These are phyloP conservation scores for Muscicapa adusta DNA, from an alignment of 2,113 vertebrate species.

Conservation along the genomic window DNA sequence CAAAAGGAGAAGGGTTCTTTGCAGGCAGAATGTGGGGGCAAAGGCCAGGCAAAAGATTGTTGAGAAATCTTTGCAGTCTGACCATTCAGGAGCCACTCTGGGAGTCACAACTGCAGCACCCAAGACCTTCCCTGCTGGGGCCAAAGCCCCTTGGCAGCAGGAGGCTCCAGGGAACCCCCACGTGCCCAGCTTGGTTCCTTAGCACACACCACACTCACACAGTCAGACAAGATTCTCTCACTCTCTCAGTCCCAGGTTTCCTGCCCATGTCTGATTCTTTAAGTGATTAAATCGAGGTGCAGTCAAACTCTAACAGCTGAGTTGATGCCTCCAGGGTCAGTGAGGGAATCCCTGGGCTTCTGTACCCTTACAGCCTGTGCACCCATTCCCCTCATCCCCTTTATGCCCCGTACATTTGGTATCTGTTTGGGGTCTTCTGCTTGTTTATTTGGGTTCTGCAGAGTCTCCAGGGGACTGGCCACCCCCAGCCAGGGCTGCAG, in stretches of 20 bases:
- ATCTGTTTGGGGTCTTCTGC: background rate
- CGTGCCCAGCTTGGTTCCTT: background rate
- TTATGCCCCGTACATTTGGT: too few relatives aligned
- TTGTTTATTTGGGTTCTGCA: background rate
- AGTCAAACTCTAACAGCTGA: background rate
- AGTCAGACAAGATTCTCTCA: background rate
- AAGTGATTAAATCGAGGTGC: background rate
- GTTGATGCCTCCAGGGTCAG: background rate
- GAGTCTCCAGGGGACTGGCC: background rate
- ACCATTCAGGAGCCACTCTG: background rate
- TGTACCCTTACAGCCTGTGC: background rate
- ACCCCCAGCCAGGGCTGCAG: background rate
- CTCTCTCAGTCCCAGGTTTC: background rate
- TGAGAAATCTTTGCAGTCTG: background rate
- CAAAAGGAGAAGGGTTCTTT: background rate
- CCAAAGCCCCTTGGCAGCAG: background rate
- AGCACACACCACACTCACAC: too few relatives aligned
- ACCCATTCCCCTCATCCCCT: rapidly evolving
- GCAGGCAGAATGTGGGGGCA: background rate
- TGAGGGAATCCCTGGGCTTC: background rate
- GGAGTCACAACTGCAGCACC: background rate
- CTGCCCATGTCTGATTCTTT: background rate
- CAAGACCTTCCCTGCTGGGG: background rate
- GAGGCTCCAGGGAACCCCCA: background rate
- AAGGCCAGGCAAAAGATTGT: background rate